Evolutionary conservation across 2,113 vertebrate species (phyloP).

Genomic region (Falcunculus frontatus): DNA sequence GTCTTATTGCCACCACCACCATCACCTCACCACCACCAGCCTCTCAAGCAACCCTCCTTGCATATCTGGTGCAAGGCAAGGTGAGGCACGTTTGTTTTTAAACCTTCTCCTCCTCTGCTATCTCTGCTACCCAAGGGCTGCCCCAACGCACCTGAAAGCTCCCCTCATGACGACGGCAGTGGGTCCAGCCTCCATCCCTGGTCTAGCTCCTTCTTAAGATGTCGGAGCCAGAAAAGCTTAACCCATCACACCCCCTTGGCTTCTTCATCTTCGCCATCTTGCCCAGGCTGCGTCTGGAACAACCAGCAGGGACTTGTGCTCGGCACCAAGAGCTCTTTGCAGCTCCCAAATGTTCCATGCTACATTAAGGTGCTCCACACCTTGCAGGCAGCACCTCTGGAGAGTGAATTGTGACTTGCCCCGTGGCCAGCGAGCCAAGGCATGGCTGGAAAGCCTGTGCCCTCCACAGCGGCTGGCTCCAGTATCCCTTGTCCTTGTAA

Average conservation of each 20-base stretch:
- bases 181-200: not conserved
- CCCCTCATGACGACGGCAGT: fast-evolving
- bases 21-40: not conserved
- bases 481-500: not conserved
- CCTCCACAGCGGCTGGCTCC: not conserved
- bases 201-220: not conserved
- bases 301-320: not conserved
- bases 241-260: not conserved
- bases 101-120: not conserved
- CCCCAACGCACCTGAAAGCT: not conserved
- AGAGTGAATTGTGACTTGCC: not conserved
- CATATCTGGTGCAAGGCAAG: not conserved
- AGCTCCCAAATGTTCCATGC: not conserved
- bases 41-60: not conserved
- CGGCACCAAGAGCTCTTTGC: not conserved
- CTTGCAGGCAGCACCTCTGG: not conserved
- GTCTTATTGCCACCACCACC: not conserved
- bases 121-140: not conserved
- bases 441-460: not conserved
- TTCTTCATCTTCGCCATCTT: not conserved
- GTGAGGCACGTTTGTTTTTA: fast-evolving
- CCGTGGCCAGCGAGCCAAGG: fast-evolving
- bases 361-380: not conserved
- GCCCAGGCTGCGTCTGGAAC: not conserved
- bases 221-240: not conserved